Conservation (phyloP, 2,113 vertebrate genomes). For the Gallinago paraguaiae region DNA sequence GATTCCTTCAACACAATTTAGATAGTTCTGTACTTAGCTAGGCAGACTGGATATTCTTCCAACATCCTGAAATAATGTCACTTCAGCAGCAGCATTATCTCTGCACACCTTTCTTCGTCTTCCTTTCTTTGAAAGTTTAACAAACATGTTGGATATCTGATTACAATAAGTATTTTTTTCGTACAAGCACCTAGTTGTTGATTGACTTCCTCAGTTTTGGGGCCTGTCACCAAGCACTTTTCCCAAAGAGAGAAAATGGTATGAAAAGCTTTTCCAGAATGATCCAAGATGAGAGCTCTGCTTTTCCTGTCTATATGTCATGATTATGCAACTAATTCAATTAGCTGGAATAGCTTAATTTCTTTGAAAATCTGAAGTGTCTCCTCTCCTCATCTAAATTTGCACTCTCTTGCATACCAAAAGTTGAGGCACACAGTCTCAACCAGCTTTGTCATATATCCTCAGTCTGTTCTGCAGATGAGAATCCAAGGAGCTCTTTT, state of each 20-base stretch:
- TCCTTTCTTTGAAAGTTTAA: neutral
- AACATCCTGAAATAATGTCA: neutral
- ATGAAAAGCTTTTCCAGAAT: neutral
- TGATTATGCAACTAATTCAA: neutral
- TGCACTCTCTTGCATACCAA: neutral
- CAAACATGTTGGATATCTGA: neutral
- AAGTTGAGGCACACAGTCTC: neutral
- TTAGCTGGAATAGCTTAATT: neutral
- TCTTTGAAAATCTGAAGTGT: neutral
- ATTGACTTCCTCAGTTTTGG: neutral
- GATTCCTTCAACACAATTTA: neutral
- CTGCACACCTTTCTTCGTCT: neutral
- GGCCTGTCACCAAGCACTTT: neutral
- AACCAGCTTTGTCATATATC: neutral
- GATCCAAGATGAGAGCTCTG: neutral
- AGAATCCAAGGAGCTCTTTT: neutral
- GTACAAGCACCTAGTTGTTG: neutral
- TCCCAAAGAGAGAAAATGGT: neutral
- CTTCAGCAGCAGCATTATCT: neutral
- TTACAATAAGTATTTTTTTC: neutral
- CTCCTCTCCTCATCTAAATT: neutral
- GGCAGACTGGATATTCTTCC: neutral
- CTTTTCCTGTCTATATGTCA: neutral
- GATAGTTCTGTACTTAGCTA: neutral
- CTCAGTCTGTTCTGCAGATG: neutral